These are phyloP conservation scores for Ichneumoninae sp. DNA, from an alignment of 2,888 invertebrate species.

Conservation along the genomic window DNA sequence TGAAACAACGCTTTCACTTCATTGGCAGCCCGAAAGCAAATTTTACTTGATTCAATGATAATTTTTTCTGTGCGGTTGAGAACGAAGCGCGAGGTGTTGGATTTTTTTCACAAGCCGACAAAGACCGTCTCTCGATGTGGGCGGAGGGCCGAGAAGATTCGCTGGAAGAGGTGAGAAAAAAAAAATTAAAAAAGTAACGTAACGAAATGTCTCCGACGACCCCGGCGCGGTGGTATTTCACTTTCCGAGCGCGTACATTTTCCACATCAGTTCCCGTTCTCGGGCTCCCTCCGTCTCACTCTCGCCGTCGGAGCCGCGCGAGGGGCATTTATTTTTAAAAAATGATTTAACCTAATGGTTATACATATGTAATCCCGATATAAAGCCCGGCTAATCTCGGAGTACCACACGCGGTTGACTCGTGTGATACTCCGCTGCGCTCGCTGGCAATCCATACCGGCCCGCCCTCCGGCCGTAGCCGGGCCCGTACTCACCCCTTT, in stretches of 20 bases:
- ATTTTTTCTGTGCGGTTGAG: neutral
- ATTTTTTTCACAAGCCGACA: neutral
- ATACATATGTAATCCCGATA: constrained; percentile 84
- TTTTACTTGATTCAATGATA: too few relatives aligned
- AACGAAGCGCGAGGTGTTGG: constrained; percentile 3
- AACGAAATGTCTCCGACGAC: neutral
- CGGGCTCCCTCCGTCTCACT: constrained; percentile 56
- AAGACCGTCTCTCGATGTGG: neutral
- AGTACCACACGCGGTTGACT: constrained; percentile 78
- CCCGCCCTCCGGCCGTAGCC: constrained; percentile 37
- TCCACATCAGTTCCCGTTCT: constrained; percentile 69
- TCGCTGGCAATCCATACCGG: constrained; percentile 70
- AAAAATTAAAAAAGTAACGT: neutral
- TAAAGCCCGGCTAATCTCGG: constrained; percentile 82
- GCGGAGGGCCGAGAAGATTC: neutral
- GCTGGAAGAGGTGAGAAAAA: neutral
- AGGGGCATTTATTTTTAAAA: constrained; percentile 80
- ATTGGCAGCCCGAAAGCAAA: too few relatives aligned
- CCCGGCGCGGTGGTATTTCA: constrained; percentile 52
- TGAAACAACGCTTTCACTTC: too few relatives aligned
- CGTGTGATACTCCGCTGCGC: constrained; percentile 71
- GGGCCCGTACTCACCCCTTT: constrained; percentile 70
- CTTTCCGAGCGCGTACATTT: constrained; percentile 72
- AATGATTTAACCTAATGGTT: constrained; percentile 84
- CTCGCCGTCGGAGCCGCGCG: constrained; percentile 59